Base-by-base conservation (phyloP, 2,888 invertebrate species). In the Morpho helenor region DNA sequence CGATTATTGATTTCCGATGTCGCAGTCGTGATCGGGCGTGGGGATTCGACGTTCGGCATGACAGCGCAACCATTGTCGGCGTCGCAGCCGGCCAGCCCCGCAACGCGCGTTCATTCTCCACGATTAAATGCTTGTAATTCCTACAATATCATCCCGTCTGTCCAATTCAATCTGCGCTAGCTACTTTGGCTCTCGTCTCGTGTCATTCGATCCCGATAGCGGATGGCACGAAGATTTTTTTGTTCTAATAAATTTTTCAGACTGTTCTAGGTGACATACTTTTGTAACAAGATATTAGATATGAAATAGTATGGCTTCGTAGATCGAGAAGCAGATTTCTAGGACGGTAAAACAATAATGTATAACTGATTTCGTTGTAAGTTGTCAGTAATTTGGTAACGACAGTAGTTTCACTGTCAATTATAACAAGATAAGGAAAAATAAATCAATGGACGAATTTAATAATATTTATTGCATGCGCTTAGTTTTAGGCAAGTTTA, bases 1-100 rank as follows among this genome's bases (percentile, higher is more conserved):
- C 88, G 87, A 86, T 90, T 90, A 90, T 89, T 90, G 90, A 90
- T 89, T 89, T 88, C 86, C 84, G 80, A 88, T 87, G 90, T 88
- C 87, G 86, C 87, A 88, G 87, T 90, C 90, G 89, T 90, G 90
- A 89, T 87, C 88, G 79, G 79, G 81, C 85, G 79, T 82, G 74
- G 79, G 70, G 80, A 77, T 77, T 74, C 82, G 77, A 75, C 80
- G 82, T 82, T 76, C 82, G 80, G 75, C 87, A 86, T 87, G 88
- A 87, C 87, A 81, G 83, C 79, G 69, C 81, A 65, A 75, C 83
- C 76, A 88, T 89, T 89, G 88, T 88, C 81, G 84, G 79, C 68
- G 74, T 72, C 77, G 77, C 73, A 68, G 73, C 68, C 70, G 76
- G 73, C 79, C 71, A 72, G 75, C 74, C 73, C 71, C 65, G 73